Percentiles rank a stretch among this genome's conserved stretches.
Evolutionary conservation across 2,888 invertebrate species (phyloP).

Genomic region (Drosophila melanosoma): DNA sequence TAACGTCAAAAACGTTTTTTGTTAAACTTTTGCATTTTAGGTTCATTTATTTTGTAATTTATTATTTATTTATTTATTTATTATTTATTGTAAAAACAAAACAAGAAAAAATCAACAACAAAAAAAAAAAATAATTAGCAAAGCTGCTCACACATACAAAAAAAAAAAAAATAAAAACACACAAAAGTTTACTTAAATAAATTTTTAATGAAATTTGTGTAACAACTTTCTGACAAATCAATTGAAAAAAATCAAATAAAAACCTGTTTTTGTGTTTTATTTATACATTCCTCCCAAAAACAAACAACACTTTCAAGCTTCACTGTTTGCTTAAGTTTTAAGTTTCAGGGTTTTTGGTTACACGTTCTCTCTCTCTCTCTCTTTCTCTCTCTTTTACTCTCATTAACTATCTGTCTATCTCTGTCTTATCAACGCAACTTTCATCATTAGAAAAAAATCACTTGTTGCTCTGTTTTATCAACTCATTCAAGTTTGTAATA

Average conservation of each 20-base stretch:
- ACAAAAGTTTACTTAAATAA: conserved; percentile 73
- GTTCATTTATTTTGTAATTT: conserved; percentile 77
- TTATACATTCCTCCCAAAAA: conserved; percentile 28
- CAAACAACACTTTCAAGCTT: conserved; percentile 68
- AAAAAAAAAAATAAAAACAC: conserved; percentile 1
- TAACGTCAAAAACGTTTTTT: conserved; percentile 50
- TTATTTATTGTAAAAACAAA: conserved; percentile 75
- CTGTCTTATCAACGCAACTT: conserved; percentile 2
- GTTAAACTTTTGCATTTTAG: conserved; percentile 76
- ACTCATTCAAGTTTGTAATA: conserved; percentile 11
- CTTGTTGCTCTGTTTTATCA: conserved; percentile 6
- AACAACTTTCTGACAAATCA: conserved; percentile 73
- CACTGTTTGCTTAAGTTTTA: conserved; percentile 30
- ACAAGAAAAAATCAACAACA: conserved; percentile 38
- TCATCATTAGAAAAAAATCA: conserved; percentile 30
- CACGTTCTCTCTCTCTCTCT: conserved; percentile 13
- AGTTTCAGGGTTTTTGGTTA: conserved; percentile 30
- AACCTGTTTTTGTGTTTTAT: conserved; percentile 66
- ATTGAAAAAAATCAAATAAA: conserved; percentile 55
- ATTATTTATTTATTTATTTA: conserved; percentile 78
- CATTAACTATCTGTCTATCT: background rate
- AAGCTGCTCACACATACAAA: conserved; percentile 52
- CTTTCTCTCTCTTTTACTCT: conserved; percentile 4
- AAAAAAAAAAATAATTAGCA: conserved; percentile 25
- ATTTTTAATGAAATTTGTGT: conserved; percentile 74